Percentiles rank a stretch among this genome's conserved stretches.
Conservation (phyloP, 2,797 vertebrate genomes). For the Nyctalus aviator region DNA sequence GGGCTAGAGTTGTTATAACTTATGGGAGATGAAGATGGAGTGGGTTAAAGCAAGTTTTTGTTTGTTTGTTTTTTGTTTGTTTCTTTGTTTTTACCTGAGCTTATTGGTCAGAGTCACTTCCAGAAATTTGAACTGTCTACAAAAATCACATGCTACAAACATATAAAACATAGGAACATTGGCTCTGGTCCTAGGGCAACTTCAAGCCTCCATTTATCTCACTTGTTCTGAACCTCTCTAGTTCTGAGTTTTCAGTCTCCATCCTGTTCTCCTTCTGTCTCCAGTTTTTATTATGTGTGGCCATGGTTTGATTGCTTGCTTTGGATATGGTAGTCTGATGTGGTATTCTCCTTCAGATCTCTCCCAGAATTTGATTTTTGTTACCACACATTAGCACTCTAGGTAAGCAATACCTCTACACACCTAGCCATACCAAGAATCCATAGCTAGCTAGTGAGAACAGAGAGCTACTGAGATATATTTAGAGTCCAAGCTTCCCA, state of each 20-base stretch:
- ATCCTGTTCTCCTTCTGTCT: neutral
- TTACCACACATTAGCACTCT: neutral
- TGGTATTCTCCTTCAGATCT: neutral
- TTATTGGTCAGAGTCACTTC: neutral
- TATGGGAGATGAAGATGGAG: neutral
- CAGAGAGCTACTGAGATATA: neutral
- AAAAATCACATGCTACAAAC: neutral
- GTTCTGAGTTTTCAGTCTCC: neutral
- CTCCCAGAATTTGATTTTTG: slow-evolving; percentile 54
- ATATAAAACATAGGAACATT: neutral
- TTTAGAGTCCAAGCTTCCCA: neutral
- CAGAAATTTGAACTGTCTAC: neutral
- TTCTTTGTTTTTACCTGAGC: neutral
- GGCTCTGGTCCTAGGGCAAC: neutral
- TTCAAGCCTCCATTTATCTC: neutral
- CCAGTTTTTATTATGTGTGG: neutral
- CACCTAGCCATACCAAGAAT: neutral
- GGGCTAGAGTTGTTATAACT: neutral
- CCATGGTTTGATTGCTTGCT: neutral
- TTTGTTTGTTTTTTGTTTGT: neutral
- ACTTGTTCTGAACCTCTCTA: neutral
- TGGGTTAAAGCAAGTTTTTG: neutral
- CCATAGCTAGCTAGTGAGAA: neutral
- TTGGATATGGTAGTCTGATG: neutral
- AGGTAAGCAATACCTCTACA: neutral